Base-by-base conservation (phyloP, 2,888 invertebrate species). In the Cheilosia variabilis region DNA sequence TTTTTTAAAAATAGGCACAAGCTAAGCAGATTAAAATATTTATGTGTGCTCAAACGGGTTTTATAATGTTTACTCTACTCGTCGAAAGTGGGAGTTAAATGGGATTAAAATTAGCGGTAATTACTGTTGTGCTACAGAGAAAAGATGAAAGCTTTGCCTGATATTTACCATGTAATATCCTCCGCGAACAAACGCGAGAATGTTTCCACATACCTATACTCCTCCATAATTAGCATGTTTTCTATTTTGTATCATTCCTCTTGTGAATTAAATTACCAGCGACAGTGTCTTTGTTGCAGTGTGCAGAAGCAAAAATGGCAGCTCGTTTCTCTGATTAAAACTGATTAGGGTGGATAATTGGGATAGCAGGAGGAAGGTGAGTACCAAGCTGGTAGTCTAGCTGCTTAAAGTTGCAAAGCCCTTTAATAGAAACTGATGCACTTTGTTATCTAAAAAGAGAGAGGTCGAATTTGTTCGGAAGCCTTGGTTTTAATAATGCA, bases 51-150 rank as follows among this genome's bases (percentile, higher is more conserved):
- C 3, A 58, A 37, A 13, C 1, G 55, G 43, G 55, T 57, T 69
- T 69, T 31, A 31, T 9, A 69, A 43, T 57, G 15, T 69, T 69
- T 57, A 57, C 57, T 68, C 41, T 43, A 6, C 4, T 60, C 52
- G 24, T 47, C 27, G 31, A 31, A 50, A 27, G 58, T 31, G 50
- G 34, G 22, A 68, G 27, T 22, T 66, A 68, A 68, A 68, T 76
- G 66, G n/a, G 66, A 60, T 53, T 66, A 50, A 76, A 76, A 68
- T 68, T 68, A 76, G 60, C 68, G 43, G 66, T 76, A 60, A 60
- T 76, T 76, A 66, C 43, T 43, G 31, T 53, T 60, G 57, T 58
- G 75, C 43, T 43, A 58, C 45, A 55, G 55, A 22, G 57, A 58
- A 50, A 47, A 66, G 57, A 63, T 34, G 55, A 55, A 45, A 55